These are phyloP conservation scores for Tachyglossus aculeatus DNA, from an alignment of 2,797 vertebrate species.

Conservation along the genomic window DNA sequence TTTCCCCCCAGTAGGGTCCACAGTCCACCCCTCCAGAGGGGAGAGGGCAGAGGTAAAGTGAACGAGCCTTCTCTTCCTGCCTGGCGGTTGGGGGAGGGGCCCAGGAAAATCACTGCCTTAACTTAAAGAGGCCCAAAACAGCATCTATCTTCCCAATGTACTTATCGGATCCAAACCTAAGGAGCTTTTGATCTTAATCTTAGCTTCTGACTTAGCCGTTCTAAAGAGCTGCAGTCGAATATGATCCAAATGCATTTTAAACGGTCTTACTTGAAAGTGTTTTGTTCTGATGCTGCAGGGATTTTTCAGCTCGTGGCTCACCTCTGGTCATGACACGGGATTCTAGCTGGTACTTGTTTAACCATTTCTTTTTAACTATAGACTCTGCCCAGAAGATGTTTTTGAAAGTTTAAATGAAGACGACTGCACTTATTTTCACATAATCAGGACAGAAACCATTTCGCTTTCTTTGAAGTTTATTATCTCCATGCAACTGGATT, in stretches of 20 bases:
- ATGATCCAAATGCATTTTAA: background rate
- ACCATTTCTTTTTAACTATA: background rate
- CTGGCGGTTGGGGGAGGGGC: background rate
- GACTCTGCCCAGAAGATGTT: background rate
- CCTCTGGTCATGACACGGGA: fast-evolving
- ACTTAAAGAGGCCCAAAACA: background rate
- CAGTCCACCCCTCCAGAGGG: too few species aligned
- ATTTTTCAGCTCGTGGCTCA: fast-evolving
- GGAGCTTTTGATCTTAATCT: background rate
- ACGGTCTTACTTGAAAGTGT: fast-evolving
- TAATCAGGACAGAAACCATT: slow-evolving; percentile 42
- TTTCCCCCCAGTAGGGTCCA: too few species aligned
- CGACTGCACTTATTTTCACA: slow-evolving; percentile 30
- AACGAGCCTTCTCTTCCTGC: background rate
- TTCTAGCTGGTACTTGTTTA: background rate
- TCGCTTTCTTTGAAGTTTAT: slow-evolving; percentile 65
- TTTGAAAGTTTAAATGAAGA: slow-evolving; percentile 12
- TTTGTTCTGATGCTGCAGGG: fast-evolving
- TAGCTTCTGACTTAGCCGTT: background rate
- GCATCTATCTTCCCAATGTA: background rate
- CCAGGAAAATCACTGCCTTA: too few species aligned
- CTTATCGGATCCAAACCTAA: background rate
- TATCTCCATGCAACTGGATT: slow-evolving; percentile 51
- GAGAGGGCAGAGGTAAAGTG: too few species aligned
- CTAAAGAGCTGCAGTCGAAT: fast-evolving